These are phyloP conservation scores for Stichodactyla mertensii DNA, from an alignment of 64 coral and sea anemone genomes.

Conservation along the genomic window DNA sequence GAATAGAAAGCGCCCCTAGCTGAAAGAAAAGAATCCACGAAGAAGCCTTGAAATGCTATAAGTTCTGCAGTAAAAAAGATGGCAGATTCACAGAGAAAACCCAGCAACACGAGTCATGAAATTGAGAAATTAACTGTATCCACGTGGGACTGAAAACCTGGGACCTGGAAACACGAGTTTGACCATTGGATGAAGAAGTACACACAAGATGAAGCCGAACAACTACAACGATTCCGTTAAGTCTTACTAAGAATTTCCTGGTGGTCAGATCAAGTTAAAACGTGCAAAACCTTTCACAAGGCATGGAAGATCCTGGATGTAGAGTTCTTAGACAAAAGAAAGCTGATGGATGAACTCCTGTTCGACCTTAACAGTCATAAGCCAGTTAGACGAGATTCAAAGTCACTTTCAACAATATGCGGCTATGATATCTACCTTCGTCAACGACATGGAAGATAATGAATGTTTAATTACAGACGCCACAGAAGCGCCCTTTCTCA, in stretches of 20 bases:
- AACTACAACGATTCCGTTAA: constrained; percentile 51
- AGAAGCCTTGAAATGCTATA: not conserved
- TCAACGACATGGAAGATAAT: constrained; percentile 46
- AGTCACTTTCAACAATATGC: not conserved
- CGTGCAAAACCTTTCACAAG: constrained; percentile 26
- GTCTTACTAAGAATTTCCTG: constrained; percentile 42
- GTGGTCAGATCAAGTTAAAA: constrained; percentile 65
- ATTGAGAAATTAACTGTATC: constrained; percentile 42
- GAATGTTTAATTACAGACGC: constrained; percentile 6
- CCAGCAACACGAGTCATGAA: not conserved
- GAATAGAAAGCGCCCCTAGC: constrained; percentile 13
- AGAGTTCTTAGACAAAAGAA: constrained; percentile 34
- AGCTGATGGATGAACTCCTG: constrained; percentile 52
- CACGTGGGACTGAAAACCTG: constrained; percentile 40
- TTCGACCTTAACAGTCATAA: not conserved
- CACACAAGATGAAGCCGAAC: constrained; percentile 51
- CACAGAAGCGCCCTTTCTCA: constrained; percentile 29
- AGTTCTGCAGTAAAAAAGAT: not conserved
- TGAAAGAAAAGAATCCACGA: too few species aligned
- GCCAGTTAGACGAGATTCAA: constrained; percentile 17
- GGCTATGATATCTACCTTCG: not conserved
- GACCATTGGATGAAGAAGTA: constrained; percentile 61
- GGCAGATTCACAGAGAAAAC: not conserved
- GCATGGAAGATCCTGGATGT: constrained; percentile 49
- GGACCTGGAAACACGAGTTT: constrained; percentile 50